A percentile compares a stretch with the other conserved stretches of the same genome.
Conservation (phyloP, 2,888 invertebrate genomes). For the Eristalis intricaria region DNA sequence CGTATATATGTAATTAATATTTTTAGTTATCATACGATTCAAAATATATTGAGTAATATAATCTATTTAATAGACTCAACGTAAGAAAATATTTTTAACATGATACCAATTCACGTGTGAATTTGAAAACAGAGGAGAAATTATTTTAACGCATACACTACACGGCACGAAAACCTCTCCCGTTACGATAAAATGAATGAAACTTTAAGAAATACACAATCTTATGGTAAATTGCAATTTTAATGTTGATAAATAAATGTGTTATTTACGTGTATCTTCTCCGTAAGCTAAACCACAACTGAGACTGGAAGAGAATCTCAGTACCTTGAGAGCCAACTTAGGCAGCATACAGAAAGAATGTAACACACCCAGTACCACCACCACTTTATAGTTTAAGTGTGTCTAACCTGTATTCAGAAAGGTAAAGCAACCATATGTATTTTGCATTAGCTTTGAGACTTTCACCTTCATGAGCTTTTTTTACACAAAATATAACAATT, state of each 20-base stretch:
- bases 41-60: conserved; percentile 21
- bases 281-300: conserved; percentile 63
- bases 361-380: conserved; percentile 65
- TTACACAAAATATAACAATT: conserved; percentile 28
- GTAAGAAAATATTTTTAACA: conserved; percentile 23
- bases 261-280: conserved; percentile 49
- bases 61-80: conserved; percentile 1
- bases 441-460: conserved; percentile 57
- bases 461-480: conserved; percentile 68
- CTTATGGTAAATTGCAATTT: conserved; percentile 14
- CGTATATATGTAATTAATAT: background rate
- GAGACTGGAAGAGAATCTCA: conserved; percentile 50
- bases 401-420: conserved; percentile 57
- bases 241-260: conserved; percentile 4
- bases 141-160: conserved; percentile 31
- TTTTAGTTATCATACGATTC: conserved; percentile 10
- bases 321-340: conserved; percentile 46
- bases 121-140: conserved; percentile 20
- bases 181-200: conserved; percentile 50
- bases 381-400: conserved; percentile 39
- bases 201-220: conserved; percentile 27
- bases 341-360: conserved; percentile 37
- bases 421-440: conserved; percentile 27
- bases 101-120: conserved; percentile 9
- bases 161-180: conserved; percentile 54